Evolutionary conservation across 1,140 invertebrate species (phyloP).

Genomic region (Aphaenogaster rudis): DNA sequence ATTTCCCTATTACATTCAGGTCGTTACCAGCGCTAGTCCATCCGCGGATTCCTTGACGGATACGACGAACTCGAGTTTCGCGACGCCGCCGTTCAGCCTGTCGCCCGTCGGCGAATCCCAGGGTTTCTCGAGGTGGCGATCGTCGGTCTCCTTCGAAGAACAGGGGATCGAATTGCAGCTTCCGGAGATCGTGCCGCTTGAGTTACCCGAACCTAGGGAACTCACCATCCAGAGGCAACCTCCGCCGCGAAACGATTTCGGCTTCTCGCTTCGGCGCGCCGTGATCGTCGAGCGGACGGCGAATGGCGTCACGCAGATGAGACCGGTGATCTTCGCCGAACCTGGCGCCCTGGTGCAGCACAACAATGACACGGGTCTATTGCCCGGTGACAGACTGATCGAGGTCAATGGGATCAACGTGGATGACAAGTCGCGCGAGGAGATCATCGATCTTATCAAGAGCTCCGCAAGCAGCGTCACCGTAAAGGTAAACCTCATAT

Average conservation of each 20-base stretch:
- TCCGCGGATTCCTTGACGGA: conserved; percentile 94
- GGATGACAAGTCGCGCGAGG: conserved; percentile 94
- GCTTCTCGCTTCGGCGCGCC: conserved; percentile 96
- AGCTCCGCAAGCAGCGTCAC: conserved; percentile 93
- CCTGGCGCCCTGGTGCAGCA: conserved; percentile 93
- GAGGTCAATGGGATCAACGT: conserved; percentile 96
- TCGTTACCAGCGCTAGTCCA: conserved; percentile 91
- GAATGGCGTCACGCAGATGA: conserved; percentile 88
- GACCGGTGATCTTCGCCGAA: conserved; percentile 96
- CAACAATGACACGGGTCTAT: conserved; percentile 93
- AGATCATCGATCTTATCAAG: conserved; percentile 97
- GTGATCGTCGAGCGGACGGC: conserved; percentile 91
- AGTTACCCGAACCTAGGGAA: conserved; percentile 92
- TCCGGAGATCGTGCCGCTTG: conserved; percentile 92
- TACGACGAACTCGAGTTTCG: conserved; percentile 94
- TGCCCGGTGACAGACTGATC: conserved; percentile 96
- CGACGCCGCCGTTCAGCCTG: conserved; percentile 93
- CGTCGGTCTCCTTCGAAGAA: conserved; percentile 91
- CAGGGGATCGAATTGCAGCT: conserved; percentile 90
- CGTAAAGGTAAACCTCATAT: conserved; percentile 90
- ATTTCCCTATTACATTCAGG: conserved; percentile 77
- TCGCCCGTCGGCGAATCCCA: conserved; percentile 94
- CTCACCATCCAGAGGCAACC: conserved; percentile 94
- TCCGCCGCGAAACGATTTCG: conserved; percentile 96
- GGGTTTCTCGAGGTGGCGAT: conserved; percentile 91